Conservation (phyloP, 2,888 invertebrate genomes). For the Lathronympha strigana region DNA sequence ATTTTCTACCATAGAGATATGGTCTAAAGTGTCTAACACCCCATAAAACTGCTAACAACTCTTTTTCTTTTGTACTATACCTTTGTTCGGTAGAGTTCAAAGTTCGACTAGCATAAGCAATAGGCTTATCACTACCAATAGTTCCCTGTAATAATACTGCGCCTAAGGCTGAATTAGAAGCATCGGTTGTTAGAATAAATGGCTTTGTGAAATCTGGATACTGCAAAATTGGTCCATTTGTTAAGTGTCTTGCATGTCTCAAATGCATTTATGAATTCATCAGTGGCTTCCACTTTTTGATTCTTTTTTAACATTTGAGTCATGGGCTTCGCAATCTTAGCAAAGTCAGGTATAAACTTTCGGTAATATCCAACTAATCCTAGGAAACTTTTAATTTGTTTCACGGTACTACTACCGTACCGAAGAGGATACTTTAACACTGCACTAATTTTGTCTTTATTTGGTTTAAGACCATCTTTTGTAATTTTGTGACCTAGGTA, state of each 20-base stretch:
- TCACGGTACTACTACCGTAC: conserved; percentile 38
- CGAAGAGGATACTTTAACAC: conserved; percentile 35
- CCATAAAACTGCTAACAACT: neutral
- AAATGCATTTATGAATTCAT: neutral
- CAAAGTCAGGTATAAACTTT: conserved; percentile 38
- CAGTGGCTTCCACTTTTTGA: neutral
- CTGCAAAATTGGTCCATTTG: conserved; percentile 24
- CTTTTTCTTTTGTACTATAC: neutral
- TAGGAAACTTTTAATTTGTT: conserved; percentile 46
- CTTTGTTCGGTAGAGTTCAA: neutral
- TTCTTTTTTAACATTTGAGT: conserved; percentile 8
- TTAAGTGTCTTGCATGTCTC: conserved; percentile 12
- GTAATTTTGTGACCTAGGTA: conserved; percentile 4
- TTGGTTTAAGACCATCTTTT: conserved; percentile 21
- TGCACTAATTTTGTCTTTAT: conserved; percentile 41
- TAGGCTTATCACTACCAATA: neutral
- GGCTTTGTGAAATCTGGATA: conserved; percentile 36
- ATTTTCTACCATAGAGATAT: neutral
- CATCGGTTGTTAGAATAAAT: conserved; percentile 32
- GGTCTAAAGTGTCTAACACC: conserved; percentile 4
- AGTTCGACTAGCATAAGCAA: conserved; percentile 1
- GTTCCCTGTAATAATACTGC: neutral
- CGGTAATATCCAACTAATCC: conserved; percentile 42
- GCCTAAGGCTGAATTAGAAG: conserved; percentile 8
- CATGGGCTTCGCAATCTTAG: conserved; percentile 31